Evolutionary conservation across 2,113 vertebrate genomes (phyloP).

Genomic region (Apteryx mantelli): DNA sequence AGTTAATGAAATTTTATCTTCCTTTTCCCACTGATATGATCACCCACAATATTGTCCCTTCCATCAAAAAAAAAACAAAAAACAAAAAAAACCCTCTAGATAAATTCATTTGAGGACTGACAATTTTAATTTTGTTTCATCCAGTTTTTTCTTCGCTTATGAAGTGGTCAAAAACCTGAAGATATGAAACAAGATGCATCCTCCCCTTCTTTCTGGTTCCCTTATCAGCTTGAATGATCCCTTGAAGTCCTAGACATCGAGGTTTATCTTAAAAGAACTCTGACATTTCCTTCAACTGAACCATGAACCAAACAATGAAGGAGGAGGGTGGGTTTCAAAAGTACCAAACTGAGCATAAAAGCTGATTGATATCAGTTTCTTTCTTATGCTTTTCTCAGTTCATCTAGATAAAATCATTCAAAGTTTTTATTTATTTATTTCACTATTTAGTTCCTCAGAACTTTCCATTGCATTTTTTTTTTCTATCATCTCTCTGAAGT

Average conservation of each 20-base stretch:
- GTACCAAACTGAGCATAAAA: neutral
- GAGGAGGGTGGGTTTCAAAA: neutral
- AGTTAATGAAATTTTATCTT: neutral
- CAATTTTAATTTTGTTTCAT: neutral
- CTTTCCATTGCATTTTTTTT: accelerated
- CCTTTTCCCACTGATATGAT: neutral
- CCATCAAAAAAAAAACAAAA: neutral
- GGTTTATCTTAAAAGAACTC: neutral
- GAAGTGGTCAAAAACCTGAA: neutral
- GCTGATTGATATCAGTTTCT: neutral
- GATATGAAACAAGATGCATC: no score
- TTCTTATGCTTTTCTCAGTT: neutral
- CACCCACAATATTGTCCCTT: neutral
- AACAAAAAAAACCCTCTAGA: neutral
- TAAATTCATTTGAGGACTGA: neutral
- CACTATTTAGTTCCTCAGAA: neutral
- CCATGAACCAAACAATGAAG: neutral
- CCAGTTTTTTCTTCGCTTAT: neutral
- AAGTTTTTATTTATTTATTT: neutral
- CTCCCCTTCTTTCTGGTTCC: neutral
- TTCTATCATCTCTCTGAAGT: neutral
- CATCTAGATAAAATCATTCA: neutral
- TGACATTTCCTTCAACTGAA: neutral
- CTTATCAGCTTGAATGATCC: neutral
- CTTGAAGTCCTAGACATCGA: neutral